A percentile compares a stretch with the other conserved stretches of the same genome.
Conservation (phyloP, 2,113 vertebrate genomes). For the Archocentrus centrarchus region DNA sequence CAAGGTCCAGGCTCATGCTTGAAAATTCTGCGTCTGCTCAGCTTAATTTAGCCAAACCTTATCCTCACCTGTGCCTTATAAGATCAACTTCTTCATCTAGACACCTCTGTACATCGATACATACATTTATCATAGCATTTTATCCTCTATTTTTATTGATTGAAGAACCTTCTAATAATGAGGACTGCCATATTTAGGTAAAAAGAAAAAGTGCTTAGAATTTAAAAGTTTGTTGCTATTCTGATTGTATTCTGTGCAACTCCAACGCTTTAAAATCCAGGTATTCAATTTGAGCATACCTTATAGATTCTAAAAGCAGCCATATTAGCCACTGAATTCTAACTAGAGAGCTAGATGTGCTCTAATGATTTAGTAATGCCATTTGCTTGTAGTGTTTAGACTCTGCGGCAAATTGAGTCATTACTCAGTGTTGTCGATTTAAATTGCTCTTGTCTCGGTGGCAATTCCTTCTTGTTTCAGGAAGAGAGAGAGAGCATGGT, state of each 20-base stretch:
- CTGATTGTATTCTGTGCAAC: not conserved
- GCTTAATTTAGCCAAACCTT: not conserved
- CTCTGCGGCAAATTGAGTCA: conserved; percentile 76
- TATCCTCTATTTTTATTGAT: not conserved
- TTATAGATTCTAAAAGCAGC: conserved; percentile 37
- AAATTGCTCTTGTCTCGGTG: conserved; percentile 77
- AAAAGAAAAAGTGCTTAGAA: not conserved
- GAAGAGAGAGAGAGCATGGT: conserved; percentile 63
- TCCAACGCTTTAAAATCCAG: not conserved
- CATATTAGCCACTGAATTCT: conserved; percentile 54
- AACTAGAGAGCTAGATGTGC: conserved; percentile 63
- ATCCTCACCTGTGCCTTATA: not conserved
- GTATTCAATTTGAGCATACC: not conserved
- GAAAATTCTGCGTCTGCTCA: not conserved
- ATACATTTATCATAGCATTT: not conserved
- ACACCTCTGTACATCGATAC: rapidly evolving
- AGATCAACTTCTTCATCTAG: not conserved
- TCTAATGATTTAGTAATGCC: conserved; percentile 77
- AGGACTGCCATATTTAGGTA: not conserved
- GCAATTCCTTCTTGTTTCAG: conserved; percentile 77
- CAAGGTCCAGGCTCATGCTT: not conserved
- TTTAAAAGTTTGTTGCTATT: not conserved
- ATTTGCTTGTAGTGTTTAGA: conserved; percentile 78
- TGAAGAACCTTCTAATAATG: not conserved
- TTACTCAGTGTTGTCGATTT: conserved; percentile 78